Evolutionary conservation across 2,113 vertebrate genomes (phyloP), one percentile per base, ranked within the genome.

Genomic region (Pituophis catenifer): DNA sequence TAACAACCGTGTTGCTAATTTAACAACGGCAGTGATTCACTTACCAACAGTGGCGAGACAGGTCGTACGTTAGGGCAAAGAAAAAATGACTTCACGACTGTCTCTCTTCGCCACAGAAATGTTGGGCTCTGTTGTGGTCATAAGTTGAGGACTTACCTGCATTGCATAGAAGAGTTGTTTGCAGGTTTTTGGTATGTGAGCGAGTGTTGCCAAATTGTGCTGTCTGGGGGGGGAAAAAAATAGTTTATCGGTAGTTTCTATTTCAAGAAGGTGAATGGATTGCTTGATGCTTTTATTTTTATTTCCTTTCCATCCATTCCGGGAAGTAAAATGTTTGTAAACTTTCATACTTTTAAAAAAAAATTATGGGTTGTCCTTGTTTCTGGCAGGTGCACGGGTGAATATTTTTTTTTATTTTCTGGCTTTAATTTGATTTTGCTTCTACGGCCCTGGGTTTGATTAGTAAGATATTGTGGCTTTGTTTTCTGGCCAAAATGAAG

Each of bases 401-500:
- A 33, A 89, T 5, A 12, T 24, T 62, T 3, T 26, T 26, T 81
- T 62, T 70, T 9, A 29, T 13, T 86, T 86, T 24, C 2, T 12
- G 15, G 23, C 44, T 50, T 86, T 0, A 10, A 15, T 94, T 86
- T 2, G 8, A 15, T 94, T 96, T 95, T 54, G n/a, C 38, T 86
- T 50, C 55, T 87, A 19, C 29, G 91, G 90, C 89, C 26, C 53
- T 10, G 8, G 50, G 65, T 95, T 94, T 95, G 94, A 91, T 94
- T 94, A 94, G 92, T 94, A 94, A 95, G 87, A 53, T 91, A 88
- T 48, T 93, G 94, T 90, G 95, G 94, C 48, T 90, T 94, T 92
- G 62, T 90, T 0, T 95, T 96, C 95, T 96, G 94, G 95, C 96
- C 95, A 96, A 95, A 94, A 96, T 93, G 93, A 94, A 94, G 95